These are phyloP conservation scores for Gymnothorax javanicus DNA, from an alignment of 2,797 vertebrate species.

Conservation along the genomic window DNA sequence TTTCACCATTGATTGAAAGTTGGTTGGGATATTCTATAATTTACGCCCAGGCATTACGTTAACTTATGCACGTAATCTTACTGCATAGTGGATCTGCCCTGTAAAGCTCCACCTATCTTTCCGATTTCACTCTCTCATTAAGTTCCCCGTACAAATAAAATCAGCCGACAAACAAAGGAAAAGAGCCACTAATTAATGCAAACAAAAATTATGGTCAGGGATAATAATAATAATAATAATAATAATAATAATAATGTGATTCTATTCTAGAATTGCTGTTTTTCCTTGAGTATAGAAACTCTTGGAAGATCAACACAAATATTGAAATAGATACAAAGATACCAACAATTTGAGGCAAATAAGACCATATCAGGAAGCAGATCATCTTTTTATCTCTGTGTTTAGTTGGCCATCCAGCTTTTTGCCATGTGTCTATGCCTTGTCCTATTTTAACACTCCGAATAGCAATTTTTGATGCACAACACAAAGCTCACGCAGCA, in stretches of 20 bases:
- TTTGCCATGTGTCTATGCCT: background rate
- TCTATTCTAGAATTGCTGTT: background rate
- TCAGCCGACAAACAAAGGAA: background rate
- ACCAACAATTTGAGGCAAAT: background rate
- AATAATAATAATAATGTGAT: background rate
- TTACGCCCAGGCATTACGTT: too few species aligned
- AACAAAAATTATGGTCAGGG: background rate
- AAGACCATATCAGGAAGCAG: background rate
- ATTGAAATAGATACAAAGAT: background rate
- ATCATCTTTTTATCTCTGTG: background rate
- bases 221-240: background rate
- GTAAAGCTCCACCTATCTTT: background rate
- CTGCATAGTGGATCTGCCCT: too few species aligned
- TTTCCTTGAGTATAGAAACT: background rate
- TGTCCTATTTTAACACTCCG: conserved; percentile 34
- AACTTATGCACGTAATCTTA: too few species aligned
- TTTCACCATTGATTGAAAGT: too few species aligned
- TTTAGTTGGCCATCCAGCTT: background rate
- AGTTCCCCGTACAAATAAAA: background rate
- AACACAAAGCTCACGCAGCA: conserved; percentile 24
- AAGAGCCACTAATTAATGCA: background rate
- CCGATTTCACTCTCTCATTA: background rate
- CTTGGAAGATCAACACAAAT: background rate
- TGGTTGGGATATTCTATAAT: too few species aligned
- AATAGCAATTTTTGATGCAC: conserved; percentile 59